Evolutionary conservation across 2,797 vertebrate genomes (phyloP).

Genomic region (Meda fulgida): DNA sequence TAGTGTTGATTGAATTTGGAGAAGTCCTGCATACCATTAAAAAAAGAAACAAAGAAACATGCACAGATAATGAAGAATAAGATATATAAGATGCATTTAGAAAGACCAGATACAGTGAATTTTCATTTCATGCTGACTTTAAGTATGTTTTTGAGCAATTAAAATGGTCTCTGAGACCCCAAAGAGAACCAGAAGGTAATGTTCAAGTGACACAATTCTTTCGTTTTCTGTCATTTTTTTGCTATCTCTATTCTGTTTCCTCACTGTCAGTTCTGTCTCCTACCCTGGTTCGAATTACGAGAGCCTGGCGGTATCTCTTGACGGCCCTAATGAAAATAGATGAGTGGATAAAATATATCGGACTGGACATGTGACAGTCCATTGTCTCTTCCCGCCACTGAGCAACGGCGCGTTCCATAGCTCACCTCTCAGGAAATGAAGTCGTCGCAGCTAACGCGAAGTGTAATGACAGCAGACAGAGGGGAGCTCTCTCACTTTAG

Average conservation of each 20-base stretch:
- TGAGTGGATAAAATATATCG: conserved; percentile 61
- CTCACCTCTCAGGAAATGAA: conserved; percentile 72
- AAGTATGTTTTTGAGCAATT: not conserved
- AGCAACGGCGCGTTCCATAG: conserved; percentile 62
- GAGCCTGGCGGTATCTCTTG: conserved; percentile 60
- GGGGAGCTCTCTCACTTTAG: conserved; percentile 66
- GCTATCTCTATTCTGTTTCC: conserved; percentile 42
- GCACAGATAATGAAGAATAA: not conserved
- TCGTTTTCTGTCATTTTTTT: not conserved
- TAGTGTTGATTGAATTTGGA: not conserved
- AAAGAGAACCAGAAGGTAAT: not conserved
- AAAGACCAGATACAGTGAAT: no score
- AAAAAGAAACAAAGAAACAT: no score
- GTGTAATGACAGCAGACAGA: conserved; percentile 74
- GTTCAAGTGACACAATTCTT: conserved; percentile 26
- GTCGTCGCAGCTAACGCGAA: conserved; percentile 68
- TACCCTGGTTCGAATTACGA: conserved; percentile 66
- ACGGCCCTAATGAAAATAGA: conserved; percentile 77
- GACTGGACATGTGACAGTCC: conserved; percentile 72
- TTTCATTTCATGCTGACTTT: not conserved
- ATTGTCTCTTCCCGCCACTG: conserved; percentile 70
- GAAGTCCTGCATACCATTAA: no score
- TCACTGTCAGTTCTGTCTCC: conserved; percentile 57
- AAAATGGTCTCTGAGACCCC: conserved; percentile 6
- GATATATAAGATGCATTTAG: not conserved